phyloP scores from a whole-genome alignment of 2,113 vertebrate genomes.

The Nestor notabilis region DNA sequence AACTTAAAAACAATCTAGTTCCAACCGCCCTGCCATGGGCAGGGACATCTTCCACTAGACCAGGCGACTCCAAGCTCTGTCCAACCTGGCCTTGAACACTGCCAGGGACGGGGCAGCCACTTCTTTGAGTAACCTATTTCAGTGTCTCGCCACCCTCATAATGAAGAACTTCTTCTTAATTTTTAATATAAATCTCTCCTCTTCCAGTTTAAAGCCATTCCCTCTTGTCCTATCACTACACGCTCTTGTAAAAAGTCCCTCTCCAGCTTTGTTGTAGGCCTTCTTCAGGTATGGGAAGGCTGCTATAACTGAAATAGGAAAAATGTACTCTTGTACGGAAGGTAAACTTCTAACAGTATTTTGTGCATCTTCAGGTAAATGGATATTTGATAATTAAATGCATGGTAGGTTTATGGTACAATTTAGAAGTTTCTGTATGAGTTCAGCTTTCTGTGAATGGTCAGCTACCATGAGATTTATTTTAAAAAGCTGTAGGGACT shows the following conservation, averaged over 20 bases:
- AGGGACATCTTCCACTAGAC: neutral
- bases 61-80: neutral
- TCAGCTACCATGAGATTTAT: neutral
- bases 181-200: neutral
- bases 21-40: neutral
- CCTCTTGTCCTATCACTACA: neutral
- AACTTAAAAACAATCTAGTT: neutral
- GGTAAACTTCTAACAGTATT: neutral
- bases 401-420: neutral
- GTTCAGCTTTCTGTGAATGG: neutral
- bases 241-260: neutral
- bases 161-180: neutral
- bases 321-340: neutral
- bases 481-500: neutral
- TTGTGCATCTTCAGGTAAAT: neutral
- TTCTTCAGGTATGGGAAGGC: neutral
- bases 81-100: neutral
- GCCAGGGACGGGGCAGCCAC: neutral
- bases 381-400: neutral
- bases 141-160: neutral
- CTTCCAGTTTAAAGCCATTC: neutral
- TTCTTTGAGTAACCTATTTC: neutral
- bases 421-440: neutral
- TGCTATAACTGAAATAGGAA: neutral
- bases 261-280: neutral